Evolutionary conservation across 2,888 invertebrate species (phyloP).

Genomic region (Epistrophella euchroma): DNA sequence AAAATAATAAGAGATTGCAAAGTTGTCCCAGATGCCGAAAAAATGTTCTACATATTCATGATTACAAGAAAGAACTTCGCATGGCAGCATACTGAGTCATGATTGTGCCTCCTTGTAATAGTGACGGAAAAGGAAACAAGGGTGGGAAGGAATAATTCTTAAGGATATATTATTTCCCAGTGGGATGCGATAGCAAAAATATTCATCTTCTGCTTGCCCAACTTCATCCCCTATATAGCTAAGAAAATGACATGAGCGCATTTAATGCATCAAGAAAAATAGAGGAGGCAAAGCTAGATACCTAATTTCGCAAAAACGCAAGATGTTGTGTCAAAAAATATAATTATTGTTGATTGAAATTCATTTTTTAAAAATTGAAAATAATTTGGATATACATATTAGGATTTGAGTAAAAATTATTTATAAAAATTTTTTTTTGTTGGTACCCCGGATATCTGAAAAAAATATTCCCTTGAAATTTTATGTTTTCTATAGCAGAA

Average conservation of each 20-base stretch:
- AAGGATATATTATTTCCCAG: constrained; percentile 72
- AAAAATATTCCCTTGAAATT: no score
- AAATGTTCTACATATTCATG: constrained; percentile 75
- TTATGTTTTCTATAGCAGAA: no score
- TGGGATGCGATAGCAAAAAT: constrained; percentile 73
- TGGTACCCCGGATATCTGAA: no score
- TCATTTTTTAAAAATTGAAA: no score
- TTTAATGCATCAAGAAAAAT: not conserved
- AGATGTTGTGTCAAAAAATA: no score
- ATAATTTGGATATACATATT: no score
- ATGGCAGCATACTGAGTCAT: constrained; percentile 46
- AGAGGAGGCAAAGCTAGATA: no score
- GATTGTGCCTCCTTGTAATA: constrained; percentile 14
- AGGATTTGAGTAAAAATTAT: no score
- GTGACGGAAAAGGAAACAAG: constrained; percentile 31
- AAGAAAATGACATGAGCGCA: constrained; percentile 11
- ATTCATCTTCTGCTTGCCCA: constrained; percentile 66
- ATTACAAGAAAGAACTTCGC: constrained; percentile 68
- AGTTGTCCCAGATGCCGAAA: constrained; percentile 74
- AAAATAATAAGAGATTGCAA: constrained; percentile 56
- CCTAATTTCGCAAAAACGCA: no score
- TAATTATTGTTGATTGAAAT: no score
- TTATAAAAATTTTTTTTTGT: no score
- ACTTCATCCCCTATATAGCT: constrained; percentile 16
- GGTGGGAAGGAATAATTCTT: constrained; percentile 66